A percentile compares a stretch with the other conserved stretches of the same genome.
Conservation (phyloP, 2,113 vertebrate genomes). For the Hydrochoerus hydrochaeris region DNA sequence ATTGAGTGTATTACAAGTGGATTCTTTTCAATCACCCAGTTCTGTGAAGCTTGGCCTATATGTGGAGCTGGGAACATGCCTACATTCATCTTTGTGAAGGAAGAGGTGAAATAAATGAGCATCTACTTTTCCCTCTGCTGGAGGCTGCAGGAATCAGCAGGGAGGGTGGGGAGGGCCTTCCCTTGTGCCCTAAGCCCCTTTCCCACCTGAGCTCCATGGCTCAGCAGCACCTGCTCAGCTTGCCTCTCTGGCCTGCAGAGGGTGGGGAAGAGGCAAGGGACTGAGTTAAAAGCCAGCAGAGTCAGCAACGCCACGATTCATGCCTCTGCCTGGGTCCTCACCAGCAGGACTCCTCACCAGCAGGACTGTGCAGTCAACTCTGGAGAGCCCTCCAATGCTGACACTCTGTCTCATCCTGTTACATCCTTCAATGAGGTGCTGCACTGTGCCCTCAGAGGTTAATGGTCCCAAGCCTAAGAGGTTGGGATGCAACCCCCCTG, state of each 20-base stretch:
- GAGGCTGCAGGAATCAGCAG: background rate
- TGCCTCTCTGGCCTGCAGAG: background rate
- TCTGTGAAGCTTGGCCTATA: background rate
- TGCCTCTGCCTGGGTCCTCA: background rate
- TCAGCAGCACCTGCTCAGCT: background rate
- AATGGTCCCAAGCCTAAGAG: background rate
- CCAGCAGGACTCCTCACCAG: background rate
- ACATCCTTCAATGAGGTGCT: no score
- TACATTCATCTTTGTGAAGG: background rate
- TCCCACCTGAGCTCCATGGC: background rate
- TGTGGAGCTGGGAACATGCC: background rate
- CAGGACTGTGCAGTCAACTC: background rate
- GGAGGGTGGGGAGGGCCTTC: background rate
- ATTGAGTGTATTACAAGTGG: background rate
- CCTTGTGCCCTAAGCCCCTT: background rate
- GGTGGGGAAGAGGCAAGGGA: background rate
- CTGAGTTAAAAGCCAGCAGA: background rate
- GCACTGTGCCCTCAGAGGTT: no score
- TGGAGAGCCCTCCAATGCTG: background rate
- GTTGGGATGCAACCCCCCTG: accelerated
- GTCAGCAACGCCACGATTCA: accelerated
- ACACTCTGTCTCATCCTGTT: no score
- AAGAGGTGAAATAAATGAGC: no score
- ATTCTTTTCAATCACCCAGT: background rate
- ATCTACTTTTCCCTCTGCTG: background rate